Percentiles rank a stretch among this genome's conserved stretches.
phyloP scores from a whole-genome alignment of 2,797 vertebrate genomes.

The Gallinago stenura region DNA sequence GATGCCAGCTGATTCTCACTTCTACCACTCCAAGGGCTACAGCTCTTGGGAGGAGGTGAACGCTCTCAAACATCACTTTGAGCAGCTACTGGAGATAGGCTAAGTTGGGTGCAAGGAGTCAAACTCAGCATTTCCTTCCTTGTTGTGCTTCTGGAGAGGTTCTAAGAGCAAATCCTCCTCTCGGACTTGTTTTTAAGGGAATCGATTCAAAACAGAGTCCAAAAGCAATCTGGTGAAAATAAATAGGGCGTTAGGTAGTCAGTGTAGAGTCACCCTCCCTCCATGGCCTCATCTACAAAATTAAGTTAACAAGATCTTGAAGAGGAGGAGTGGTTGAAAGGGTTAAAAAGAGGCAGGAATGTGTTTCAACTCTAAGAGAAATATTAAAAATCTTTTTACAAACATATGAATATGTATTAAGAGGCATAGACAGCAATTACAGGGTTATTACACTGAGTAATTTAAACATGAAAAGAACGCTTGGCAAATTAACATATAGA shows the following conservation, averaged over 20 bases:
- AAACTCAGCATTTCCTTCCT: background rate
- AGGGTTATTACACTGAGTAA: background rate
- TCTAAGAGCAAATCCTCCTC: background rate
- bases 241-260: background rate
- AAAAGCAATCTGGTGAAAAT: background rate
- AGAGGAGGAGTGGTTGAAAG: background rate
- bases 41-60: background rate
- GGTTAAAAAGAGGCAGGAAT: background rate
- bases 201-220: background rate
- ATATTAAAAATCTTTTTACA: background rate
- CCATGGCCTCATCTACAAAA: background rate
- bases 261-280: background rate
- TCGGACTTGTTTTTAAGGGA: background rate
- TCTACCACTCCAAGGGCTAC: background rate
- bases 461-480: slow-evolving; percentile 8
- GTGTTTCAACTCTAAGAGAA: background rate
- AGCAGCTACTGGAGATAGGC: background rate
- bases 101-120: background rate
- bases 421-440: background rate
- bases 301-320: background rate
- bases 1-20: background rate
- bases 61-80: background rate
- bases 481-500: slow-evolving; percentile 16
- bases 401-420: background rate
- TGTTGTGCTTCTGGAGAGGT: background rate